Evolutionary conservation across 2,888 invertebrate genomes (phyloP), one percentile per base, ranked within the genome.

Genomic region (Onchidella celtica): DNA sequence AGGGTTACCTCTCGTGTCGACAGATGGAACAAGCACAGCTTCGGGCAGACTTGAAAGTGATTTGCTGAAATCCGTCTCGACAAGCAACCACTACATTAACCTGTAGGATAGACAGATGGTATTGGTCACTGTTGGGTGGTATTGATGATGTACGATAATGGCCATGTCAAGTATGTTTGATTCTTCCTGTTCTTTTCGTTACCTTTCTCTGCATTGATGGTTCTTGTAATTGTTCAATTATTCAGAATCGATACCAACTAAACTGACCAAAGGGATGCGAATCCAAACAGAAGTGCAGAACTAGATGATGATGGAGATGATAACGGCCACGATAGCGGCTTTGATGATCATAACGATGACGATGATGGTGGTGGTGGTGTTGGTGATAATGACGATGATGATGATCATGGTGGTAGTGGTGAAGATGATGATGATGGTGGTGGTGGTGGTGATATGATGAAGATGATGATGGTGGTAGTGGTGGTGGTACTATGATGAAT

Each of bases 11-110:
- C 38, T 79, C 47, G 6, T 83, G 76, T 66, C 89, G 85, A 83
- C 91, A 91, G 65, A 89, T 85, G 38, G 90, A 97, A 93, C 97
- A 97, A 55, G 96, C 95, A 93, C 97, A 97, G 59, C 95, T 95
- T 79, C 96, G 95, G 3, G 97, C 97, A 21, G 97, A 97, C 93
- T 97, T 97, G 92, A 97, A 97, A 79, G 96, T 95, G 82, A 97
- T 94, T 88, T 96, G 96, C 88, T 96, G 95, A 87, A 96, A 95
- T 36, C 97, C 97, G 77, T 96, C 96, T 83, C 97, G 93, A 92
- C 97, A 97, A 84, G 96, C 94, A 2, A 97, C 97, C 87, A 95
- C 95, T 11, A 96, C 96, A 86, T 96, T 95, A 74, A 96, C 95
- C 95, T 97, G 17, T 47, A 17, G 9, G 17, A 47, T 6, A 47